These are phyloP conservation scores for Xiphorhynchus elegans DNA, from an alignment of 2,113 vertebrate genomes.

Conservation along the genomic window DNA sequence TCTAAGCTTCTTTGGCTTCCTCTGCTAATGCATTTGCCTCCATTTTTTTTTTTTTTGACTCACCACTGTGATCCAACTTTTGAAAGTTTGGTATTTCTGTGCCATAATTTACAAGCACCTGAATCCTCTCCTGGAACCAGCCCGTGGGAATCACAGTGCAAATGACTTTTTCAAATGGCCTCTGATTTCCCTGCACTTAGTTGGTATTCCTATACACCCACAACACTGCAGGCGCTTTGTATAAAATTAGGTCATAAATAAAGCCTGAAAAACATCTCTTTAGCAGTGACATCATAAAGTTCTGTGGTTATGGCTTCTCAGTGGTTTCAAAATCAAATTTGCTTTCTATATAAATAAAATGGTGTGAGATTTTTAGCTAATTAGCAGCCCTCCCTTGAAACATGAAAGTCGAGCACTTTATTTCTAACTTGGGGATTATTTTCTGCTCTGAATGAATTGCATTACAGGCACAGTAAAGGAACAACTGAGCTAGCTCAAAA, in stretches of 20 bases:
- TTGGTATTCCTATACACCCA: not conserved
- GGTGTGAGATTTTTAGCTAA: conserved; percentile 43
- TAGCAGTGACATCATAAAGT: conserved; percentile 34
- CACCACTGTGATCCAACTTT: not conserved
- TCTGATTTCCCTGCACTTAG: not conserved
- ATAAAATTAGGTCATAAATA: conserved; percentile 35
- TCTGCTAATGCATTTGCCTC: not conserved
- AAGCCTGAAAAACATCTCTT: not conserved
- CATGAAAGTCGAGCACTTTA: conserved; percentile 10
- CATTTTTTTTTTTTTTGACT: not conserved
- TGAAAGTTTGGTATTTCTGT: not conserved
- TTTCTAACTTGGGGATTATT: conserved; percentile 42
- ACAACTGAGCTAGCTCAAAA: conserved; percentile 5
- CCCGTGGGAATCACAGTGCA: not conserved
- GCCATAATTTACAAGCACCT: not conserved
- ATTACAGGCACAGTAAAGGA: conserved; percentile 21
- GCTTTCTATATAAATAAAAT: conserved; percentile 49
- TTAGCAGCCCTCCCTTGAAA: conserved; percentile 44
- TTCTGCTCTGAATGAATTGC: not conserved
- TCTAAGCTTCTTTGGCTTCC: not conserved
- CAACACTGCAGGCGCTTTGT: not conserved
- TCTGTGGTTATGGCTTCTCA: conserved; percentile 22
- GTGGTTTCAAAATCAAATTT: conserved; percentile 51
- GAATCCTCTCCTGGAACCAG: not conserved
- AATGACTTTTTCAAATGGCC: not conserved